Percentiles rank a stretch among this genome's conserved stretches.
These are phyloP conservation scores for Pseudeuparius sepicola DNA, from an alignment of 2,888 invertebrate genomes.

Conservation along the genomic window DNA sequence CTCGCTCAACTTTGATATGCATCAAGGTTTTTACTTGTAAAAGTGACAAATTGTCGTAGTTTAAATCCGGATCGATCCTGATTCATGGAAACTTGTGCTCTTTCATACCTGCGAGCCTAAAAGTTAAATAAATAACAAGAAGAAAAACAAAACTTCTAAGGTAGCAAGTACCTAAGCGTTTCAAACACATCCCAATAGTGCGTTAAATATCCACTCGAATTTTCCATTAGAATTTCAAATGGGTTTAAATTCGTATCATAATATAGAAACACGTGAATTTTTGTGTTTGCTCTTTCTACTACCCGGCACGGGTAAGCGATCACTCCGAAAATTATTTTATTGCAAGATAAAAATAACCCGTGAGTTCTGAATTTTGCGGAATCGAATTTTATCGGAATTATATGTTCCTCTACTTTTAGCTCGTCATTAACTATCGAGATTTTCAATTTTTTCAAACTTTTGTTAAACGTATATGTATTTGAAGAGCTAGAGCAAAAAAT, in stretches of 20 bases:
- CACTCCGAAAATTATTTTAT: slow-evolving; percentile 29
- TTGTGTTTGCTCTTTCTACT: slow-evolving; percentile 24
- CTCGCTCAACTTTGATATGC: slow-evolving; percentile 32
- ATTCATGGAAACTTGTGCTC: slow-evolving; percentile 33
- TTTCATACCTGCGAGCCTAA: slow-evolving; percentile 28
- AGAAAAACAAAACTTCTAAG: slow-evolving; percentile 10
- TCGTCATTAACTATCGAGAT: too few species aligned
- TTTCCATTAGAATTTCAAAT: slow-evolving; percentile 29
- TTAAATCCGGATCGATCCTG: slow-evolving; percentile 27
- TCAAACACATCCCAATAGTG: slow-evolving; percentile 36
- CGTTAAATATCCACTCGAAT: slow-evolving; percentile 26
- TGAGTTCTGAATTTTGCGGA: slow-evolving; percentile 29
- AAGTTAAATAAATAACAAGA: slow-evolving; percentile 15
- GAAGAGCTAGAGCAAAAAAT: too few species aligned
- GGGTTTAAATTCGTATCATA: slow-evolving; percentile 28
- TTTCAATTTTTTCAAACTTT: too few species aligned
- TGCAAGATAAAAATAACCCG: slow-evolving; percentile 31
- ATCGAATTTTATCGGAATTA: too few species aligned
- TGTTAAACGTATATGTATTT: too few species aligned
- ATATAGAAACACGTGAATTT: slow-evolving; percentile 29
- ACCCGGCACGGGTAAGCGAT: slow-evolving; percentile 29
- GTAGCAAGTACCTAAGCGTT: slow-evolving; percentile 30
- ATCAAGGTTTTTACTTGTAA: slow-evolving; percentile 31
- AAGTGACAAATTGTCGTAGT: slow-evolving; percentile 30
- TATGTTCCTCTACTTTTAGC: too few species aligned